These are phyloP conservation scores for Acrobeloides nanus DNA, from an alignment of 2,888 invertebrate species.

Conservation along the genomic window DNA sequence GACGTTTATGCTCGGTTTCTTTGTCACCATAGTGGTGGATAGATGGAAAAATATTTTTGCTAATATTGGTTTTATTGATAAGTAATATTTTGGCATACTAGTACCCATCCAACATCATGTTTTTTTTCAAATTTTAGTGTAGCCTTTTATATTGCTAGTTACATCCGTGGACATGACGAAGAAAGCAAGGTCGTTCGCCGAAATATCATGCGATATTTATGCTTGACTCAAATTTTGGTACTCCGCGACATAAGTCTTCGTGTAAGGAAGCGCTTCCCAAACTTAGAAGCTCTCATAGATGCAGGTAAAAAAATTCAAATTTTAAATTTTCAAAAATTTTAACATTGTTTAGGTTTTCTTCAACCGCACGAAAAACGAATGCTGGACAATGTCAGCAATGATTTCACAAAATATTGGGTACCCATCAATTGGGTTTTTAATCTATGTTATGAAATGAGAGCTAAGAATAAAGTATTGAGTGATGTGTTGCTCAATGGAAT, in stretches of 20 bases:
- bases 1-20: conserved; percentile 40
- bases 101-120: no score
- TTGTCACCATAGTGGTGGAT: conserved; percentile 31
- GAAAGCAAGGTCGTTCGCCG: conserved; percentile 32
- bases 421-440: conserved; percentile 41
- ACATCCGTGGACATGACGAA: conserved; percentile 38
- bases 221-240: conserved; percentile 42
- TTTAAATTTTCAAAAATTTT: no score
- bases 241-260: conserved; percentile 24
- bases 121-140: conserved; percentile 22
- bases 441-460: conserved; percentile 20
- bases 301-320: conserved; percentile 6
- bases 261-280: conserved; percentile 28
- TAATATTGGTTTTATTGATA: conserved; percentile 32
- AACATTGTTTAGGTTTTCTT: conserved; percentile 22
- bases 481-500: conserved; percentile 10
- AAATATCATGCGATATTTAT: conserved; percentile 41
- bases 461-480: conserved; percentile 12
- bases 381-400: conserved; percentile 23
- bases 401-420: conserved; percentile 44
- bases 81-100: no score
- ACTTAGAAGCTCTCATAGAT: conserved; percentile 25
- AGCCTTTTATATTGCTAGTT: conserved; percentile 33
- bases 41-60: conserved; percentile 30
- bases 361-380: conserved; percentile 27